Conservation (phyloP, 1,140 invertebrate genomes). For the Formica selysi region DNA sequence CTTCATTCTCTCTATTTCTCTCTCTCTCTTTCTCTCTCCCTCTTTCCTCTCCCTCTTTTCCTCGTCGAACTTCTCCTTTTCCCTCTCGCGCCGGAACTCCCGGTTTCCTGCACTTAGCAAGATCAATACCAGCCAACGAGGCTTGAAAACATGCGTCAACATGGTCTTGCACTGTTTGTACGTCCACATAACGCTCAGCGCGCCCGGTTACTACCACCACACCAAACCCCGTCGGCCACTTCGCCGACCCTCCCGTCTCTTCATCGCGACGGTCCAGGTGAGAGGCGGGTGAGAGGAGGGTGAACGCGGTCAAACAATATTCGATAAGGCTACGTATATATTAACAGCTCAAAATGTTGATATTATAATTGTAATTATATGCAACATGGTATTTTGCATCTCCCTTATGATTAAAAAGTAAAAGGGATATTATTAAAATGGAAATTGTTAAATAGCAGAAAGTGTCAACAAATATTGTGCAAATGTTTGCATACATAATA, state of each 20-base stretch:
- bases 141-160: conserved; percentile 88
- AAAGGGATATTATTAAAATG: conserved; percentile 9
- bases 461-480: not conserved
- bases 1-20: not conserved
- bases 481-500: conserved; percentile 25
- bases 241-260: conserved; percentile 71
- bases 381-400: conserved; percentile 26
- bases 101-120: conserved; percentile 87
- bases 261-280: conserved; percentile 64
- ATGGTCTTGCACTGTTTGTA: conserved; percentile 87
- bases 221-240: conserved; percentile 77
- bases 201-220: conserved; percentile 75
- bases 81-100: conserved; percentile 74
- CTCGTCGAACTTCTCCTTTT: conserved; percentile 62
- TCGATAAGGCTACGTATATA: conserved; percentile 85
- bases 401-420: conserved; percentile 29
- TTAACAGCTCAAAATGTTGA: conserved; percentile 74
- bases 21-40: not conserved
- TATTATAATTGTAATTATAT: conserved; percentile 79
- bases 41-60: conserved; percentile 37
- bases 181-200: conserved; percentile 85
- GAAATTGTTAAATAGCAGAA: conserved; percentile 14
- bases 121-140: conserved; percentile 87
- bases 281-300: conserved; percentile 60
- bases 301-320: conserved; percentile 84